These are phyloP conservation scores for Arothron firmamentum DNA, from an alignment of 2,113 vertebrate species.

Conservation along the genomic window DNA sequence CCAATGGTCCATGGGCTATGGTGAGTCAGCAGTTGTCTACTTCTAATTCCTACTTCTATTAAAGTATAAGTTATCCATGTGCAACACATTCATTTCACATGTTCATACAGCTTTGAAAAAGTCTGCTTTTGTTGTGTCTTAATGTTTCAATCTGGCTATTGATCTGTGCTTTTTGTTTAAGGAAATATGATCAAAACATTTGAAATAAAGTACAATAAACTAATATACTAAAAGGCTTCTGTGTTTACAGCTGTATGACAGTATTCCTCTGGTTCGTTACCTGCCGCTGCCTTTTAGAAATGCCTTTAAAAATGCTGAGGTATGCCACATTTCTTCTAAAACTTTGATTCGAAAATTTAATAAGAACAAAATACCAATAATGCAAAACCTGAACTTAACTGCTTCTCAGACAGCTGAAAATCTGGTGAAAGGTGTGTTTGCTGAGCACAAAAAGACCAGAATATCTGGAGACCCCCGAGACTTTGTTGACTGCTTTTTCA, in stretches of 20 bases:
- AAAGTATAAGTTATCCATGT: too few relatives aligned
- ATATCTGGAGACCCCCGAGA: slow-evolving; percentile 49
- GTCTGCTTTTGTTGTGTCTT: too few relatives aligned
- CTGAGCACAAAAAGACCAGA: slow-evolving; percentile 49
- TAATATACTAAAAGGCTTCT: too few relatives aligned
- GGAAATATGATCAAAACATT: too few relatives aligned
- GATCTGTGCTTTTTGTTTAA: too few relatives aligned
- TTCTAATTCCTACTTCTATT: neutral
- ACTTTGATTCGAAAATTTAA: neutral
- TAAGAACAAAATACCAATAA: neutral
- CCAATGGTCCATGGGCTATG: slow-evolving; percentile 61
- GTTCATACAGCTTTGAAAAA: too few relatives aligned
- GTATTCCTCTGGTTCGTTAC: too few relatives aligned
- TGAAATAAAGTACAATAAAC: too few relatives aligned
- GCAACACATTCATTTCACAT: too few relatives aligned
- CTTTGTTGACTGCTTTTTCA: slow-evolving; percentile 62
- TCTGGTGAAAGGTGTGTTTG: neutral
- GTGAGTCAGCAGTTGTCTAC: slow-evolving; percentile 29
- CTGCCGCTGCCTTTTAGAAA: slow-evolving; percentile 44
- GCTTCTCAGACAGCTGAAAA: slow-evolving; percentile 17
- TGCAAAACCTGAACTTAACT: neutral
- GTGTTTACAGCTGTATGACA: too few relatives aligned
- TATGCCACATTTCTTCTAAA: slow-evolving; percentile 14
- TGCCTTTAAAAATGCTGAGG: slow-evolving; percentile 34
- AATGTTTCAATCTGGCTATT: too few relatives aligned